Evolutionary conservation across 2,113 vertebrate genomes (phyloP), one percentile per base, ranked within the genome.

Genomic region (Grus americana): DNA sequence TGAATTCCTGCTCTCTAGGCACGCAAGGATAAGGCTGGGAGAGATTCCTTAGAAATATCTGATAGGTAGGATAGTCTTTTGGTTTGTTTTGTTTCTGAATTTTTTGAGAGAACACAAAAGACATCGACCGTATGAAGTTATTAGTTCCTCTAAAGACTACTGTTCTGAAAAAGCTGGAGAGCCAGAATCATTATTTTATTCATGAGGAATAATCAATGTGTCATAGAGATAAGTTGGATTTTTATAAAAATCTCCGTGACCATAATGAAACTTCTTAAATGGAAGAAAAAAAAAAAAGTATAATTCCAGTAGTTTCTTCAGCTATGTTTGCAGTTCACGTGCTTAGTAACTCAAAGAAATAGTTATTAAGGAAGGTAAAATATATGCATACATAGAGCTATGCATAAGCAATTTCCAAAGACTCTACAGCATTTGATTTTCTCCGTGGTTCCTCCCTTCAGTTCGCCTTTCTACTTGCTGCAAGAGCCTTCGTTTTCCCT

Each of bases 181-280:
- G 59, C 44, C 38, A 93, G 90, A 83, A 90, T 90, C 47, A 90
- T 91, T 89, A 92, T 89, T 95, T 93, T 97, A 95, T 97, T 97
- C 95, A 94, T 97, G 94, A 97, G 87, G 46, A 92, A 94, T 96
- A 97, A 96, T 96, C 91, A 88, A 63, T 94, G 79, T 91, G 86
- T 94, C 90, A 93, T 63, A 91, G 85, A 93, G 85, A 88, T 93
- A 93, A 83, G 63, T 49, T 93, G 79, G 21, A 93, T 86, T 93
- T 93, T 89, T 88, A 92, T 72, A 91, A 91, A 95, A 92, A 79
- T 95, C 79, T 95, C 83, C 2, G 0, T 93, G 58, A 87, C 80
- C 49, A n/a, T 59, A 92, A 71, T 87, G 80, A 92, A 93, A 81
- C 38, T 74, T 85, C 62, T 95, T 55, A 83, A 92, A 90, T 18